These are phyloP conservation scores for Cyphomyrus discorhynchus DNA, from an alignment of 2,113 vertebrate genomes.

Conservation along the genomic window DNA sequence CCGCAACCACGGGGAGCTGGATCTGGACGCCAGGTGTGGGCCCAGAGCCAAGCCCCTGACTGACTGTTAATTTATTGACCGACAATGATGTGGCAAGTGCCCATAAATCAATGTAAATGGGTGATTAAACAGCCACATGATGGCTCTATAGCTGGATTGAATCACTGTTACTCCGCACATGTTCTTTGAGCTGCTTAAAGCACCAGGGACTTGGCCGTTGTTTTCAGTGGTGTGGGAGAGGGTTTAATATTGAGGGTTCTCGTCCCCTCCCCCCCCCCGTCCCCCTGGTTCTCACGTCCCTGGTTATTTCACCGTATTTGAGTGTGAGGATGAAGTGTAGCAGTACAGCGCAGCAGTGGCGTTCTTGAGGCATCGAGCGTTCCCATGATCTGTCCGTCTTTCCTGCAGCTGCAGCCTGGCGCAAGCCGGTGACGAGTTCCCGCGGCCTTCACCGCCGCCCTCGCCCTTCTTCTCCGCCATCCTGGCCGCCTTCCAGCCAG, in stretches of 20 bases:
- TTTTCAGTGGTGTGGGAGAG: neutral
- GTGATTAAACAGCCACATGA: neutral
- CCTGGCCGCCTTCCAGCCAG: conserved; percentile 90
- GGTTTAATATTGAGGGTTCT: neutral
- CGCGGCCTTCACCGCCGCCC: conserved; percentile 79
- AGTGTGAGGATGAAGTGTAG: neutral
- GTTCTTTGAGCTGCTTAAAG: neutral
- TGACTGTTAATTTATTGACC: conserved; percentile 60
- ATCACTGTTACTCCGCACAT: neutral
- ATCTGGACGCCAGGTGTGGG: conserved; percentile 69
- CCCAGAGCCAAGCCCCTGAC: neutral
- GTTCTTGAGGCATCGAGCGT: neutral
- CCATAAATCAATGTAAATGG: neutral
- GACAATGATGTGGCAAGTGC: neutral
- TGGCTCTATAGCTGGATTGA: neutral
- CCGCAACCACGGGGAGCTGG: conserved; percentile 60
- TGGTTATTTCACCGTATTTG: neutral
- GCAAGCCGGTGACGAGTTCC: conserved; percentile 72
- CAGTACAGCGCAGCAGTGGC: neutral
- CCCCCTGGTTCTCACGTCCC: neutral
- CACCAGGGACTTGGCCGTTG: neutral
- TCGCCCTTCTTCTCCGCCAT: conserved; percentile 98
- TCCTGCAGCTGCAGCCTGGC: conserved; percentile 64
- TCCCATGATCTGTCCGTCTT: neutral
- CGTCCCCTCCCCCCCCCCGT: neutral